Percentiles rank a stretch among this genome's conserved stretches.
These are phyloP conservation scores for Rafetus swinhoei DNA, from an alignment of 2,113 vertebrate genomes.

Conservation along the genomic window DNA sequence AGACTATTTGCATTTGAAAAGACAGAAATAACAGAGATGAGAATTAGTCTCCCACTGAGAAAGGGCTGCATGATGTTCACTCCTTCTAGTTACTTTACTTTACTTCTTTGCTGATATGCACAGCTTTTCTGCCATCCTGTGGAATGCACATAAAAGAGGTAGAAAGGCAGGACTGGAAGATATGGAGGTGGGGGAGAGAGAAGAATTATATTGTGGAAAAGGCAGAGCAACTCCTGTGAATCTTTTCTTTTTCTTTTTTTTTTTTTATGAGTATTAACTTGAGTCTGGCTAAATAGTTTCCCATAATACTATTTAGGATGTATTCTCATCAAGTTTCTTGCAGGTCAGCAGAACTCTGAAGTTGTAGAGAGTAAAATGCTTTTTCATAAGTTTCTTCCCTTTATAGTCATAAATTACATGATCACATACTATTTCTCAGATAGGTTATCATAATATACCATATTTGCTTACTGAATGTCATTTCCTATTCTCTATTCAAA, in stretches of 20 bases:
- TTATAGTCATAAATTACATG: neutral
- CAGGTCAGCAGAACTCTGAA: neutral
- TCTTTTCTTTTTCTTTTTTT: no score
- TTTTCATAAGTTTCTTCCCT: neutral
- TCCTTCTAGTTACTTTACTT: neutral
- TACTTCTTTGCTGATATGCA: neutral
- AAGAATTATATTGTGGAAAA: accelerated
- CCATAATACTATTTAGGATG: neutral
- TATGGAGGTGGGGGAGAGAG: neutral
- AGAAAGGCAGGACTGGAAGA: neutral
- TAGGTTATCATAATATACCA: neutral
- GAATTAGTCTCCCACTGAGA: neutral
- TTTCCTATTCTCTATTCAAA: neutral
- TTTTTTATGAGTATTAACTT: neutral
- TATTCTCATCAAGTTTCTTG: neutral
- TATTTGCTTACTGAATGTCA: neutral
- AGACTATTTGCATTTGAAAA: accelerated
- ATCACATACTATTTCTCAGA: accelerated
- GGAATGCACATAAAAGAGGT: neutral
- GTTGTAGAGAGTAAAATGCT: neutral
- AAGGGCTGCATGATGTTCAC: neutral
- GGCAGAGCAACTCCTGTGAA: accelerated
- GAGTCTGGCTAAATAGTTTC: neutral
- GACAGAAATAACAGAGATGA: neutral
- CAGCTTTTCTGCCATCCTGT: neutral